Conservation (phyloP, 2,113 vertebrate species). For the Eudyptes chrysolophus region DNA sequence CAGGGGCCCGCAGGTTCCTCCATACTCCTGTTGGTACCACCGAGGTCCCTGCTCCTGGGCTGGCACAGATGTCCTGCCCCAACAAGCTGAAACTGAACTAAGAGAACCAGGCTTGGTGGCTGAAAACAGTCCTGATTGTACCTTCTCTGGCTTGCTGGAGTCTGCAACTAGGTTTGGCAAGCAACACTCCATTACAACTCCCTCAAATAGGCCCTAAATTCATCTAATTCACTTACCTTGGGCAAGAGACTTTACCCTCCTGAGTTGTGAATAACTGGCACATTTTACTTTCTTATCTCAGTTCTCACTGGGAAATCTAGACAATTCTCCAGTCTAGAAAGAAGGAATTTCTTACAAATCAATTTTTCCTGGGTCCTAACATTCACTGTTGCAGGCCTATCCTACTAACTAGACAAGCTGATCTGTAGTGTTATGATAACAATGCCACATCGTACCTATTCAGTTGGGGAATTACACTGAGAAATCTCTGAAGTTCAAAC, state of each 20-base stretch:
- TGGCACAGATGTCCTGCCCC: neutral
- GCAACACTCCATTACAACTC: neutral
- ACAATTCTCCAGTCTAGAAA: neutral
- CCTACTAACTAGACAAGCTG: neutral
- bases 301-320: neutral
- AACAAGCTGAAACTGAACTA: neutral
- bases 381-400: accelerated
- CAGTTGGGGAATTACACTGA: neutral
- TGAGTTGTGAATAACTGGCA: neutral
- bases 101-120: neutral
- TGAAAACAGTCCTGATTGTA: neutral
- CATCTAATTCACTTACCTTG: neutral
- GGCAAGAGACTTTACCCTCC: neutral
- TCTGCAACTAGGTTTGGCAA: neutral
- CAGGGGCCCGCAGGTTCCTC: neutral
- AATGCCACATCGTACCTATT: accelerated
- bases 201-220: neutral
- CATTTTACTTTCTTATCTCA: neutral
- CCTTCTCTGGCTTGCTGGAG: neutral
- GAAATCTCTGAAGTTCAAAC: neutral
- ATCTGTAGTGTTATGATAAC: neutral
- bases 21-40: accelerated
- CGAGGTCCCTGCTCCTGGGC: neutral
- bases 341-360: neutral
- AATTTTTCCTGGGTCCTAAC: neutral